Conservation (phyloP, 1,140 invertebrate genomes). For the Drosophila arawakana region DNA sequence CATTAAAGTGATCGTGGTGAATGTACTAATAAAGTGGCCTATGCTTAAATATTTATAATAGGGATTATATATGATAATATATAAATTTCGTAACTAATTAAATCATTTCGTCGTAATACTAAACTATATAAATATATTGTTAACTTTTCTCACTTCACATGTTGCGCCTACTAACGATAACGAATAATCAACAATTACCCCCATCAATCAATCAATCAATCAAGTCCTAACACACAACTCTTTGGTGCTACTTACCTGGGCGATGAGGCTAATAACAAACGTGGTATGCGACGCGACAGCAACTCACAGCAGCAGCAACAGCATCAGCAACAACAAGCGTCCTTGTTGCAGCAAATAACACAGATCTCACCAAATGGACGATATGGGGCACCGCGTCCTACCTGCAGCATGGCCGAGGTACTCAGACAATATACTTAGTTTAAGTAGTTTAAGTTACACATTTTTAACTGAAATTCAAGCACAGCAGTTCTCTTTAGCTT, state of each 20-base stretch:
- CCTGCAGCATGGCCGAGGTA: slow-evolving; percentile 89
- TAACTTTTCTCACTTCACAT: slow-evolving; percentile 59
- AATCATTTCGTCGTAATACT: neutral
- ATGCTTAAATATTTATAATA: neutral
- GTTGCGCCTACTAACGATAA: slow-evolving; percentile 50
- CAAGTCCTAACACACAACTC: slow-evolving; percentile 83
- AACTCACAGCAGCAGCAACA: slow-evolving; percentile 17
- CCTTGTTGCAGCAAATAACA: slow-evolving; percentile 69
- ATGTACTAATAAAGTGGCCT: neutral
- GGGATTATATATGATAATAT: too few species aligned
- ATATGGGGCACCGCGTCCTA: slow-evolving; percentile 87
- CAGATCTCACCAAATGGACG: slow-evolving; percentile 85
- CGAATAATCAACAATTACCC: slow-evolving; percentile 36
- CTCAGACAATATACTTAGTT: slow-evolving; percentile 30
- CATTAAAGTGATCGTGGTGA: neutral
- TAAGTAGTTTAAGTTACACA: neutral
- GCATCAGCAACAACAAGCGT: slow-evolving; percentile 31
- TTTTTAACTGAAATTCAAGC: neutral
- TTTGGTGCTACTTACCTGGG: slow-evolving; percentile 82
- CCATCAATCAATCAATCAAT: slow-evolving; percentile 49
- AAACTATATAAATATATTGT: slow-evolving; percentile 13
- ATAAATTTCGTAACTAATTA: slow-evolving; percentile 12
- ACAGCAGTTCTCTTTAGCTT: neutral
- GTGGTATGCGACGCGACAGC: slow-evolving; percentile 40
- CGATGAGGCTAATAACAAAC: slow-evolving; percentile 72